phyloP scores from a whole-genome alignment of 1,140 invertebrate genomes.

The Drusus annulatus region DNA sequence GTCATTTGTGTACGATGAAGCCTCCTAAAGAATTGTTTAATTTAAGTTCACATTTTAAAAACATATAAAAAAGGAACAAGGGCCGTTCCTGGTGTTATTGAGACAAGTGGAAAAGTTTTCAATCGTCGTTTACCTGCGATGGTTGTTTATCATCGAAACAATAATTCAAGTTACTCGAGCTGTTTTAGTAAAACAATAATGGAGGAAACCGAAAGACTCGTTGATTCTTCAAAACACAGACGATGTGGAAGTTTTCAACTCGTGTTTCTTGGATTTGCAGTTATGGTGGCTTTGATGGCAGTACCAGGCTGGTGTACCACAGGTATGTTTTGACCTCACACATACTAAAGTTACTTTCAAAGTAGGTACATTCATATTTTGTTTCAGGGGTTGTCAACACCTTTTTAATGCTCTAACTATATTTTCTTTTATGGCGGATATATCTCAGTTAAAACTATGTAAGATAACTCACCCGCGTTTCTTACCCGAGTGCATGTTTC shows the following conservation, averaged over 20 bases:
- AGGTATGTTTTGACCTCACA: slow-evolving; percentile 38
- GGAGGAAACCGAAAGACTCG: slow-evolving; percentile 49
- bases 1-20: slow-evolving; percentile 49
- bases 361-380: not conserved
- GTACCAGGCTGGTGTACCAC: slow-evolving; percentile 42
- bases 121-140: slow-evolving; percentile 36
- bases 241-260: slow-evolving; percentile 30
- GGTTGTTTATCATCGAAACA: not conserved
- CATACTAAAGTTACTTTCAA: not conserved
- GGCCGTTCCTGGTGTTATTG: not conserved
- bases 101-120: slow-evolving; percentile 32
- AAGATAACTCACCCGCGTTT: too few relatives aligned
- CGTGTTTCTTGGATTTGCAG: slow-evolving; percentile 32
- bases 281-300: slow-evolving; percentile 30
- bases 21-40: slow-evolving; percentile 29
- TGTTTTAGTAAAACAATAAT: slow-evolving; percentile 25
- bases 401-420: too few relatives aligned
- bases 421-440: too few relatives aligned
- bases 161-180: slow-evolving; percentile 19
- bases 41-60: slow-evolving; percentile 1
- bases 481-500: too few relatives aligned
- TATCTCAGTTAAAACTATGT: too few relatives aligned
- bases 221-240: not conserved
- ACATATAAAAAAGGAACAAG: slow-evolving; percentile 20
- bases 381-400: slow-evolving; percentile 1